Percentiles rank a stretch among this genome's conserved stretches.
These are phyloP conservation scores for Scaptomyza hsui DNA, from an alignment of 1,140 invertebrate species.

Conservation along the genomic window DNA sequence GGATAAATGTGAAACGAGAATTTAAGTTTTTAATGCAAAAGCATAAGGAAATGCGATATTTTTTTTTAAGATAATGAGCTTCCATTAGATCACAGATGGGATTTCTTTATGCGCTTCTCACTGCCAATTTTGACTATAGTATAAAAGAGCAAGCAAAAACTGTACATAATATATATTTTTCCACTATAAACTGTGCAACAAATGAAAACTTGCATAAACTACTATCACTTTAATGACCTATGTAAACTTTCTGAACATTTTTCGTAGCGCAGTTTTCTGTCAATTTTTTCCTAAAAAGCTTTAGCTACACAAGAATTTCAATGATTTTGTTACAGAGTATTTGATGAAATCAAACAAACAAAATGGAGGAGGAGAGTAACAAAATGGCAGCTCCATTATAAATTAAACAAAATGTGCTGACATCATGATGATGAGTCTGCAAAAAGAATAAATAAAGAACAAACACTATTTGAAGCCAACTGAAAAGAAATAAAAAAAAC, in stretches of 20 bases:
- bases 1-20: no score
- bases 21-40: no score
- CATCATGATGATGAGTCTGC: constrained; percentile 25
- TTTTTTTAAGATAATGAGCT: neutral
- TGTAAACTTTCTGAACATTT: neutral
- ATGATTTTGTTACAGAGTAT: constrained; percentile 22
- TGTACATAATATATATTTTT: constrained; percentile 61
- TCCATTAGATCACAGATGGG: neutral
- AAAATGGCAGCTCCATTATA: constrained; percentile 13
- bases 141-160: constrained; percentile 22
- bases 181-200: constrained; percentile 37
- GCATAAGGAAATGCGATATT: neutral
- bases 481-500: neutral
- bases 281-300: constrained; percentile 7
- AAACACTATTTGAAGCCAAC: constrained; percentile 24
- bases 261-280: constrained; percentile 6
- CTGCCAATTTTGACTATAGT: constrained; percentile 7
- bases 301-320: constrained; percentile 5
- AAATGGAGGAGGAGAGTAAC: neutral
- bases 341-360: constrained; percentile 4
- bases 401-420: constrained; percentile 30
- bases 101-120: constrained; percentile 25
- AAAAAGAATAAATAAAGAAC: neutral
- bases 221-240: neutral
- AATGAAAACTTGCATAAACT: constrained; percentile 6